phyloP scores from a whole-genome alignment of 2,888 invertebrate genomes.

The Trissoscelio sp. region DNA sequence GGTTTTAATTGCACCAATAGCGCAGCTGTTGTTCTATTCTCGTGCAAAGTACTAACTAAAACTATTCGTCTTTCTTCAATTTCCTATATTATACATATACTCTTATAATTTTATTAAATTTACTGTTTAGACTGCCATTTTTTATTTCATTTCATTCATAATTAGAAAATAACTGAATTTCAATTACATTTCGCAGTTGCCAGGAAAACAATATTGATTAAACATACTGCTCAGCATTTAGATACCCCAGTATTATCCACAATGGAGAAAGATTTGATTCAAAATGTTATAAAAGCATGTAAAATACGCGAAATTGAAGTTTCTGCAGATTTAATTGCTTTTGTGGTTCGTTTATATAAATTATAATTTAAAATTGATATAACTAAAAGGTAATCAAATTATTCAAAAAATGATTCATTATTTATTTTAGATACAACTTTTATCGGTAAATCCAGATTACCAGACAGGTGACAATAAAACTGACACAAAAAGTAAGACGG shows the following conservation, averaged over 20 bases:
- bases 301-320: conserved; percentile 71
- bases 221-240: conserved; percentile 22
- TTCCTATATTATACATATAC: background rate
- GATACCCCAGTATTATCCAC: conserved; percentile 23
- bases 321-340: conserved; percentile 76
- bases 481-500: conserved; percentile 69
- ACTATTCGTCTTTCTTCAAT: background rate
- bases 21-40: conserved; percentile 7
- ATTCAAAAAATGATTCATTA: conserved; percentile 9
- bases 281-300: conserved; percentile 74
- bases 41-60: background rate
- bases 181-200: background rate
- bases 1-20: conserved; percentile 9
- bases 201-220: conserved; percentile 54
- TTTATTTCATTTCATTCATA: no score
- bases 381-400: no score
- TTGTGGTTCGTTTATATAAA: conserved; percentile 74
- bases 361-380: background rate
- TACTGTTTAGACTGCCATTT: background rate
- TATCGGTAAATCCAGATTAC: conserved; percentile 75
- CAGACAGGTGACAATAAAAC: conserved; percentile 71
- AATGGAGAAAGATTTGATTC: conserved; percentile 76
- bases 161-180: no score
- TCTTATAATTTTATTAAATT: background rate
- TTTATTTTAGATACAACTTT: conserved; percentile 74